Evolutionary conservation across 92 coral and sea anemone genomes (phyloP).

Genomic region (Heliopora coerulea): DNA sequence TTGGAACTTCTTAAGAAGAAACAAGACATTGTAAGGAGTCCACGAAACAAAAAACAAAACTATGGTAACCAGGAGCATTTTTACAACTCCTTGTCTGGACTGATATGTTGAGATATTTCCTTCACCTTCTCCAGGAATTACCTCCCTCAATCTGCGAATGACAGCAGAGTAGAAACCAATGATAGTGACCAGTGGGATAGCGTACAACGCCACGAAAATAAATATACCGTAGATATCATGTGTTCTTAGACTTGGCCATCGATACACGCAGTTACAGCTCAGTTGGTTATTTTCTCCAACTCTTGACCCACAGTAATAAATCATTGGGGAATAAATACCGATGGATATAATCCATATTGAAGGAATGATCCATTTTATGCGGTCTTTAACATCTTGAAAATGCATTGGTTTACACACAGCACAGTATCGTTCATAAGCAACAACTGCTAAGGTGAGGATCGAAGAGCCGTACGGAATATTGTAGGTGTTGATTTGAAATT

Average conservation of each 20-base stretch:
- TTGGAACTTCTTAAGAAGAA: conserved; percentile 16
- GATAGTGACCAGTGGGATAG: conserved; percentile 52
- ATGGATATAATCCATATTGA: conserved; percentile 20
- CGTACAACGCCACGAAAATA: conserved; percentile 49
- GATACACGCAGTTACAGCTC: conserved; percentile 35
- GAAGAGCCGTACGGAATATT: conserved; percentile 39
- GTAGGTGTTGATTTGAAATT: conserved; percentile 34
- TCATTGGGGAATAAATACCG: conserved; percentile 19
- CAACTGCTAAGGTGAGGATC: conserved; percentile 6
- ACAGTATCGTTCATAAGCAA: conserved; percentile 21
- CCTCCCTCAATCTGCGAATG: conserved; percentile 44
- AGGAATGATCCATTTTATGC: conserved; percentile 27
- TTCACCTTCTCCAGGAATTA: conserved; percentile 28
- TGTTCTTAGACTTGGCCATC: conserved; percentile 37
- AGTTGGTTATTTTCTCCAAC: background rate
- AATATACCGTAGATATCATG: conserved; percentile 21
- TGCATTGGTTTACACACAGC: conserved; percentile 32
- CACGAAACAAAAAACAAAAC: conserved; percentile 17
- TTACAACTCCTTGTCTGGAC: conserved; percentile 29
- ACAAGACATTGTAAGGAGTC: conserved; percentile 37
- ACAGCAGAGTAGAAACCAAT: conserved; percentile 51
- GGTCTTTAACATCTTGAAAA: conserved; percentile 10
- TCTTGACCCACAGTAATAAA: conserved; percentile 26
- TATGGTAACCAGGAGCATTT: conserved; percentile 31
- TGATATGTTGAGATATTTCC: background rate